These are phyloP conservation scores for Limnephilus rhombicus DNA, from an alignment of 2,888 invertebrate species.

Conservation along the genomic window DNA sequence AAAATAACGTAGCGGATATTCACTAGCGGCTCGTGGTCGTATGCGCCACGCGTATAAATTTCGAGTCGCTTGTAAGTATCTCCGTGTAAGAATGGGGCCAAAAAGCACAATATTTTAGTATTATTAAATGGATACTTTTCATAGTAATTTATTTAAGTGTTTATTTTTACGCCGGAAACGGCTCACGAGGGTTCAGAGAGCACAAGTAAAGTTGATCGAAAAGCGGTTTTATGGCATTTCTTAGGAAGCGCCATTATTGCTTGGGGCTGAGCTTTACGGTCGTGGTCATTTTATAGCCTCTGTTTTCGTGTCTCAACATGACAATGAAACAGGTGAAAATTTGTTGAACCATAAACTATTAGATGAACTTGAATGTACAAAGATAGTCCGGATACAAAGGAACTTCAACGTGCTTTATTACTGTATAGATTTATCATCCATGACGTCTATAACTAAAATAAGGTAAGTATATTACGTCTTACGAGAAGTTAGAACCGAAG, in stretches of 20 bases:
- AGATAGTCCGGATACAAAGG: background rate
- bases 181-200: background rate
- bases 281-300: background rate
- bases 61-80: no score
- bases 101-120: background rate
- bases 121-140: background rate
- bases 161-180: background rate
- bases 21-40: no score
- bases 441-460: background rate
- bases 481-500: background rate
- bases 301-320: background rate
- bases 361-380: background rate
- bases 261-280: background rate
- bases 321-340: constrained; percentile 25
- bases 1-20: no score
- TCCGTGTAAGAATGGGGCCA: no score
- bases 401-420: background rate
- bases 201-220: constrained; percentile 11
- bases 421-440: background rate
- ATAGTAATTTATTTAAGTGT: background rate
- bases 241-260: background rate
- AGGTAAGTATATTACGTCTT: background rate
- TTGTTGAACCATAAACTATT: constrained; percentile 2
- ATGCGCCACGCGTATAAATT: no score
- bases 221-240: constrained; percentile 10